These are phyloP conservation scores for Gobius niger DNA, from an alignment of 2,113 vertebrate species.

Conservation along the genomic window DNA sequence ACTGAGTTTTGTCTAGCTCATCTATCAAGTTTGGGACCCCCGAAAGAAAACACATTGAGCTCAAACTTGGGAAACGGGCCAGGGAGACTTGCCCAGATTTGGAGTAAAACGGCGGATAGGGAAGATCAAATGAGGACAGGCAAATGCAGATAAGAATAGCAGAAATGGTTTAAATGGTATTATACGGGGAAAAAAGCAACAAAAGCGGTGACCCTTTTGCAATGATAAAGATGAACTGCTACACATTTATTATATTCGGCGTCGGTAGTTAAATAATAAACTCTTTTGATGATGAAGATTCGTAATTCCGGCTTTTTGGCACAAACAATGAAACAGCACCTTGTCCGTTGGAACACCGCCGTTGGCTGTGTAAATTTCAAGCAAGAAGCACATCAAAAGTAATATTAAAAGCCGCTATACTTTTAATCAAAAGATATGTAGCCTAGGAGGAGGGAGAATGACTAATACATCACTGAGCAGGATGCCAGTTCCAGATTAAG, in stretches of 20 bases:
- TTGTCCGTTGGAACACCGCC: conserved; percentile 11
- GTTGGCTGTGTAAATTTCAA: not conserved
- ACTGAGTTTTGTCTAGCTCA: conserved; percentile 48
- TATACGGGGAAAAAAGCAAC: not conserved
- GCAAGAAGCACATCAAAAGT: conserved; percentile 21
- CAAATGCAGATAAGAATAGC: conserved; percentile 36
- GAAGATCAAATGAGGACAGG: conserved; percentile 34
- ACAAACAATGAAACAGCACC: conserved; percentile 3
- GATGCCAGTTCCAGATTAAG: conserved; percentile 31
- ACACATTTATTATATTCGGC: too few species aligned
- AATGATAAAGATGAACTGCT: too few species aligned
- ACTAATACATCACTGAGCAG: conserved; percentile 24
- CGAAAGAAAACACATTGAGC: conserved; percentile 39
- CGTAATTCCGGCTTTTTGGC: conserved; percentile 23
- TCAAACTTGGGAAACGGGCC: conserved; percentile 51
- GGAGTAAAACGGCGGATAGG: conserved; percentile 36
- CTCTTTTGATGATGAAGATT: conserved; percentile 11
- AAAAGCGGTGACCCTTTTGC: not conserved
- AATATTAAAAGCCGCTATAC: conserved; percentile 25
- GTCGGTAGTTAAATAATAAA: too few species aligned
- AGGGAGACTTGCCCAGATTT: conserved; percentile 49
- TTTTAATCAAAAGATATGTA: conserved; percentile 33
- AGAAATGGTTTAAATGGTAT: not conserved
- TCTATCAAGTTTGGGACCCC: conserved; percentile 52
- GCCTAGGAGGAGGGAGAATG: not conserved